A percentile compares a stretch with the other conserved stretches of the same genome.
Evolutionary conservation across 2,113 vertebrate genomes (phyloP).

Genomic region (Ictidomys tridecemlineatus): DNA sequence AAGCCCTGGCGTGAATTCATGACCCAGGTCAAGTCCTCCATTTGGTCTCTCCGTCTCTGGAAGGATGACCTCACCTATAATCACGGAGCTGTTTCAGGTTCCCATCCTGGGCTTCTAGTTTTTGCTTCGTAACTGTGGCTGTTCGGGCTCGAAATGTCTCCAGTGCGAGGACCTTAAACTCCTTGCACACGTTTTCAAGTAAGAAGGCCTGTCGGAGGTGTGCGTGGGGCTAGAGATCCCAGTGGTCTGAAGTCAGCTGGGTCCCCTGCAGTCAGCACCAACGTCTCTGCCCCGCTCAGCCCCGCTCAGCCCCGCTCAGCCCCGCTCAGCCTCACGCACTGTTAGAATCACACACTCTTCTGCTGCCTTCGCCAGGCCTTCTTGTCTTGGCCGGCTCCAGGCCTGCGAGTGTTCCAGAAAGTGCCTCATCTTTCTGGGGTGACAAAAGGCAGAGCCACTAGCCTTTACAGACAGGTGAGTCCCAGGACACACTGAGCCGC

Average conservation of each 20-base stretch:
- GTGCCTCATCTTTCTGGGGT: not conserved
- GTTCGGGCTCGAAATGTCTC: not conserved
- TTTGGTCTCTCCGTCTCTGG: not conserved
- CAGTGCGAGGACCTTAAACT: not conserved
- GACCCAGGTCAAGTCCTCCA: not conserved
- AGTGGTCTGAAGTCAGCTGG: accelerated
- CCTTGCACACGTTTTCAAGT: not conserved
- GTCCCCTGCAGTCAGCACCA: accelerated
- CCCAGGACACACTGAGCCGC: accelerated
- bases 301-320: not conserved
- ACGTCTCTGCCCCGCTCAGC: not conserved
- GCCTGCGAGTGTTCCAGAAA: not conserved
- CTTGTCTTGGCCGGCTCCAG: not conserved
- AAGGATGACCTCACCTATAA: not conserved
- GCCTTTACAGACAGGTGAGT: not conserved
- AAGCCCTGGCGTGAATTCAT: not conserved
- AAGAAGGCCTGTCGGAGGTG: not conserved
- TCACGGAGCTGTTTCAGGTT: not conserved
- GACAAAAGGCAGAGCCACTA: not conserved
- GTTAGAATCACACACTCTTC: not conserved
- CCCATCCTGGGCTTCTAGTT: not conserved
- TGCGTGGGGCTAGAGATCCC: accelerated
- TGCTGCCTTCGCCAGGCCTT: not conserved
- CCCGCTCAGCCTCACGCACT: not conserved
- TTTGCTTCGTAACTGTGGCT: no score